Base-by-base conservation (phyloP, 2,888 invertebrate species). In the Invenusta paracnida region DNA sequence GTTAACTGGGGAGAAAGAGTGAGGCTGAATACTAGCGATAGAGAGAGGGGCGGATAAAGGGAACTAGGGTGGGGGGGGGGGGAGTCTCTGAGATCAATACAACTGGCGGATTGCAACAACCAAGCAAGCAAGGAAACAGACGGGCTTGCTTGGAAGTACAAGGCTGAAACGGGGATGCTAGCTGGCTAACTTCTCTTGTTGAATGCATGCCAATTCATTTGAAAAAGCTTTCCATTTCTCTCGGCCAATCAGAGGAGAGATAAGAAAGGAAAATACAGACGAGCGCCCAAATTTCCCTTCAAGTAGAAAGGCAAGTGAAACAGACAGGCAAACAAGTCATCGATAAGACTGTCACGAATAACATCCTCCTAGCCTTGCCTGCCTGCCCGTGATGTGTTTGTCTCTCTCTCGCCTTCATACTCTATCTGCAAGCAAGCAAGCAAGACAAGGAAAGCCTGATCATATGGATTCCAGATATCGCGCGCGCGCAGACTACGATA, bases 401-500 rank as follows among this genome's bases (percentile, higher is more conserved):
- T 73, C 27, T 73, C 27, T 73, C 73, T 73, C 73, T 73, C 27
- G 17, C 25, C 73, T 13, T 2, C 23, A 23, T 23, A 23, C 23
- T 25, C 73, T 23, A 13, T 73, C 27, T 73, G 73, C 73, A 48
- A 17, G 48, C 48, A 48, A 48, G 48, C 17, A 48, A 17, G 48
- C 73, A 25, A 2, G 17, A 2, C 2, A 73, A 25, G 11, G 23
- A 25, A 23, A 2, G 23, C 11, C 73, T 73, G 73, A 73, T 73
- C 73, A 73, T 73, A 73, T 73, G 73, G 27, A 73, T 73, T 73
- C 73, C 73, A 73, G 23, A 5, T 73, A n/a, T n/a, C n/a, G n/a
- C n/a, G n/a, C n/a, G n/a, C n/a, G n/a, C n/a, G n/a, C n/a, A n/a
- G n/a, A n/a, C n/a, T 73, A 13, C 23, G 73, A 5, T 73, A 73